Evolutionary conservation across 37 sponge, comb jelly and placozoan genomes (phyloP).

Genomic region (Hexactinellida sp.): DNA sequence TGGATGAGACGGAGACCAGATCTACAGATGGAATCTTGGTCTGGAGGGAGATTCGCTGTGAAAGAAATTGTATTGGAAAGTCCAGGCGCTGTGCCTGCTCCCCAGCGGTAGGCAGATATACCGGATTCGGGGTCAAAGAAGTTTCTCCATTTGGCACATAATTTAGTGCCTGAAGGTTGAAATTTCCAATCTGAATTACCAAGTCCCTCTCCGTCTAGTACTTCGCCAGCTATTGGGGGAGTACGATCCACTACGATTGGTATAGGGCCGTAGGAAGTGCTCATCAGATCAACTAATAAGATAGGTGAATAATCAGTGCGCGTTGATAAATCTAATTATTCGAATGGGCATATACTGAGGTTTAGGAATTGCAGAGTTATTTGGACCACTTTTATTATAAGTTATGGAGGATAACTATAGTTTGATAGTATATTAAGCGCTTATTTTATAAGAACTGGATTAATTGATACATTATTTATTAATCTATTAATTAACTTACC

Average conservation of each 20-base stretch:
- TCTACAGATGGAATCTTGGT: slow-evolving; percentile 30
- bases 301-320: not conserved
- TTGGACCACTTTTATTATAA: too few species aligned
- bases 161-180: slow-evolving; percentile 8
- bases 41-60: not conserved
- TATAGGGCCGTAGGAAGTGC: slow-evolving; percentile 16
- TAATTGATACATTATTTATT: too few species aligned
- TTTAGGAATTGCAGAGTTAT: too few species aligned
- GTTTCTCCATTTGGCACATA: slow-evolving; percentile 50
- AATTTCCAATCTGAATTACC: slow-evolving; percentile 27
- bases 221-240: slow-evolving; percentile 39
- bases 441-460: too few species aligned
- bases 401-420: too few species aligned
- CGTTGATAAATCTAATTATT: too few species aligned
- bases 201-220: slow-evolving; percentile 26
- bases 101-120: slow-evolving; percentile 37
- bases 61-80: not conserved
- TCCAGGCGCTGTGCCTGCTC: slow-evolving; percentile 22
- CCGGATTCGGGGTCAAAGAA: slow-evolving; percentile 53
- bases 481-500: not conserved
- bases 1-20: slow-evolving; percentile 22
- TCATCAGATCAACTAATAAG: slow-evolving; percentile 38
- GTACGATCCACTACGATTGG: slow-evolving; percentile 47
- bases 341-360: too few species aligned
- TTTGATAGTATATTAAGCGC: too few species aligned